Evolutionary conservation across 2,797 vertebrate species (phyloP).

Genomic region (Sciurus vulgaris): DNA sequence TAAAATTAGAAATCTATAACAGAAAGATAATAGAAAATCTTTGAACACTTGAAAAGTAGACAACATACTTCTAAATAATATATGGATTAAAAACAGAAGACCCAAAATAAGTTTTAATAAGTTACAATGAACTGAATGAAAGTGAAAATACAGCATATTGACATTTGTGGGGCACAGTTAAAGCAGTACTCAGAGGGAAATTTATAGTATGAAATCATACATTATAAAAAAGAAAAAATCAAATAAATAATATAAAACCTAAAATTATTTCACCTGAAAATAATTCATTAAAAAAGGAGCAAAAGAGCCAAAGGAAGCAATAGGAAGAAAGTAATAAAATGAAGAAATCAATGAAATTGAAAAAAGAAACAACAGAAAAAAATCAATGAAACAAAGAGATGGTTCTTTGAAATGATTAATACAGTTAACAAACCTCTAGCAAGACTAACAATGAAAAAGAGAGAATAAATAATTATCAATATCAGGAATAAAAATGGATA

Average conservation of each 20-base stretch:
- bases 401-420: background rate
- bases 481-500: background rate
- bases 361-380: background rate
- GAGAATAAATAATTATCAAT: background rate
- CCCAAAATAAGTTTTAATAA: background rate
- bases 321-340: background rate
- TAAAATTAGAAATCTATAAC: background rate
- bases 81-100: background rate
- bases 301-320: background rate
- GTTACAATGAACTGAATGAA: background rate
- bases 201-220: background rate
- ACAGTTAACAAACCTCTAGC: background rate
- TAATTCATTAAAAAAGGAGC: background rate
- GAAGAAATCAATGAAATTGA: background rate
- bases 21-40: constrained; percentile 10
- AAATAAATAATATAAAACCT: background rate
- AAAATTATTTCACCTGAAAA: no score
- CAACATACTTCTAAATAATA: background rate
- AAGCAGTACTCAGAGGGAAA: background rate
- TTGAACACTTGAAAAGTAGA: background rate
- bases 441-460: background rate
- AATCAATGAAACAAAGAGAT: background rate
- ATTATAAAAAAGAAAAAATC: background rate
- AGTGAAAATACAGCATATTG: background rate
- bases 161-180: background rate